Base-by-base conservation (phyloP, 2,797 vertebrate genomes). In the Helarctos malayanus region DNA sequence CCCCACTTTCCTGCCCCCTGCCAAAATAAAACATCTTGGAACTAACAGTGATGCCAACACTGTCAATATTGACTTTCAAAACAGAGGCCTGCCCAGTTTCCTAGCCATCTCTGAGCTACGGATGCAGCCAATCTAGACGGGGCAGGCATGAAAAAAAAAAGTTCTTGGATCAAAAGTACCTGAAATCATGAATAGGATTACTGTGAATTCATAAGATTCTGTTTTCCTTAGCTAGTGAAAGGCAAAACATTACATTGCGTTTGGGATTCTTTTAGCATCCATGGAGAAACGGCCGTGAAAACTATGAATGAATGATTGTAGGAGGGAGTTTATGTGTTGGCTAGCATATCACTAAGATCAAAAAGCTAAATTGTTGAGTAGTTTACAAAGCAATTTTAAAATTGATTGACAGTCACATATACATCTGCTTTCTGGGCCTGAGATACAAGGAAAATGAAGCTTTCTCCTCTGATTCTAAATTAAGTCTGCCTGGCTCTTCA, bases 1-100 rank as follows among this genome's bases (percentile, higher is more conserved):
- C 29, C 21, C 29, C 92, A 13, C 5, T 16, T 19, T 52, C 1
- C 2, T 92, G 16, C 0, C 25, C 27, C 13, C 5, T 78, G 32
- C 21, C 41, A 92, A 57, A 96, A 89, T 12, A 80, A 93, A 79
- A 97, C 5, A 89, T 56, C 13, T 52, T 61, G 14, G 12, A 29
- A 19, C 27, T 80, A 61, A 10, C 19, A 59, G 41, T 3, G 19
- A 71, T 81, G 7, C 2, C 75, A 88, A 88, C n/a, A 32, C 19
- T 78, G 19, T 49, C 76, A 47, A 73, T 76, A 96, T 81, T 93
- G 86, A 93, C 7, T 69, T 63, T 79, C 47, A 38, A 94, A 95
- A 73, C 1, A 88, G 45, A 95, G 2, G 13, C 10, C 2, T 89
- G n/a, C 1, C 25, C 27, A 49, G 41, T 56, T 95, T 95, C 41